Base-by-base conservation (phyloP, 2,888 invertebrate species). In the Podabrus alpinus region DNA sequence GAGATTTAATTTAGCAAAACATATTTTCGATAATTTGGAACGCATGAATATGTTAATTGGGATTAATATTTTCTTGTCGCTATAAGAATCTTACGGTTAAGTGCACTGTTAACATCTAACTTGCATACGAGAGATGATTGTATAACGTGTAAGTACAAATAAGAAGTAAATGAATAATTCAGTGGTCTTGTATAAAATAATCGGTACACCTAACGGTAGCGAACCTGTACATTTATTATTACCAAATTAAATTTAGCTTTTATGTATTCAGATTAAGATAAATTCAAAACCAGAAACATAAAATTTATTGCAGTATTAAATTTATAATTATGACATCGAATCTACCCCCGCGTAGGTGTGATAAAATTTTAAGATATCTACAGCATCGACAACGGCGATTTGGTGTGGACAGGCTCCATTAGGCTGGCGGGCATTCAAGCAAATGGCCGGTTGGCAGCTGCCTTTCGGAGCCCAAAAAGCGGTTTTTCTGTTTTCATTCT, bases 201-300 rank as follows among this genome's bases (percentile, higher is more conserved):
- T 75, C 69, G 45, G 72, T 70, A 72, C 75, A 72, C n/a, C 66
- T 75, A 75, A 72, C 75, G 75, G 72, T 75, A 69, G 69, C 62
- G 16, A 64, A 66, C 60, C 69, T 29, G 71, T 71, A 74, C 25
- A 66, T 64, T 64, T 21, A 64, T 64, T 64, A 19, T 64, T 64
- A 21, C 21, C 16, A 61, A 64, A 64, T 64, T 64, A 64, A n/a
- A 19, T 17, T 21, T n/a, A 64, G 21, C 62, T 64, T 61, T 45
- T 45, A 45, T 45, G 45, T 45, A 45, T 45, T 45, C 7, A 45
- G 45, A 45, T 45, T 45, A 45, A 45, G 45, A 45, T 45, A 45
- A 45, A 45, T 9, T 45, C 4, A 45, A 45, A 45, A 45, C 45
- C 45, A n/a, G 45, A 4, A n/a, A 7, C 45, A 45, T 45, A 45